Evolutionary conservation across 2,888 invertebrate species (phyloP).

Genomic region (Camptogramma bilineatum): DNA sequence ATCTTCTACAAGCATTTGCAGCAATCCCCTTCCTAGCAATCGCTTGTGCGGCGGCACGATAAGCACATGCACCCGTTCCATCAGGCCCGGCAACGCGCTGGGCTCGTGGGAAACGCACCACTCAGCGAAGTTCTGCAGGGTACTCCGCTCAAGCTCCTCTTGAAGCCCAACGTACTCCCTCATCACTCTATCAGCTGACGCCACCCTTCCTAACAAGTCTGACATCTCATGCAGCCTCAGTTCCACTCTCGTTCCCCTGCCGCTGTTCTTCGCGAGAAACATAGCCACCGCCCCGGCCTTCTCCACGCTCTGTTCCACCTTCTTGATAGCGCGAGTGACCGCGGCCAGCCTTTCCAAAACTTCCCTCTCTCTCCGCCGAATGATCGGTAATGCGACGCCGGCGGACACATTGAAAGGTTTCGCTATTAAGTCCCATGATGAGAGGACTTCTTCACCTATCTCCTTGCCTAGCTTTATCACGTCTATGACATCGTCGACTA

Average conservation of each 20-base stretch:
- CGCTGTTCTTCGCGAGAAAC: constrained; percentile 71
- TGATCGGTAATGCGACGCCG: constrained; percentile 86
- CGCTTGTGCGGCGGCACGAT: constrained; percentile 81
- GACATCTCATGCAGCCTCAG: constrained; percentile 86
- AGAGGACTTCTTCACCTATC: constrained; percentile 85
- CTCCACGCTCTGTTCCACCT: constrained; percentile 65
- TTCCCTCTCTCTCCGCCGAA: constrained; percentile 86
- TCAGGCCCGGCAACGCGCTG: constrained; percentile 86
- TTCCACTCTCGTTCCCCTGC: constrained; percentile 80
- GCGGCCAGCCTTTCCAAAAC: constrained; percentile 80
- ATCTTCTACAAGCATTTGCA: constrained; percentile 68
- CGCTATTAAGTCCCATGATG: constrained; percentile 88
- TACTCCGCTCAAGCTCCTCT: constrained; percentile 85
- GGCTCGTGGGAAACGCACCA: constrained; percentile 89
- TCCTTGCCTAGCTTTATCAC: constrained; percentile 86
- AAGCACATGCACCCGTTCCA: constrained; percentile 88
- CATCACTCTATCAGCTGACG: constrained; percentile 86
- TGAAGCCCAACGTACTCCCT: constrained; percentile 82
- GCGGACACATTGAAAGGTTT: constrained; percentile 80
- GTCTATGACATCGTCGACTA: constrained; percentile 87
- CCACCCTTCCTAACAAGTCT: constrained; percentile 85
- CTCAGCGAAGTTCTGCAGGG: constrained; percentile 89
- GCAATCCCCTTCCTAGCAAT: constrained; percentile 76
- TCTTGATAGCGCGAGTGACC: constrained; percentile 65
- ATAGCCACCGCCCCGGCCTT: constrained; percentile 60